Evolutionary conservation across 2,113 vertebrate genomes (phyloP), one percentile per base, ranked within the genome.

Genomic region (Oryzias javanicus): DNA sequence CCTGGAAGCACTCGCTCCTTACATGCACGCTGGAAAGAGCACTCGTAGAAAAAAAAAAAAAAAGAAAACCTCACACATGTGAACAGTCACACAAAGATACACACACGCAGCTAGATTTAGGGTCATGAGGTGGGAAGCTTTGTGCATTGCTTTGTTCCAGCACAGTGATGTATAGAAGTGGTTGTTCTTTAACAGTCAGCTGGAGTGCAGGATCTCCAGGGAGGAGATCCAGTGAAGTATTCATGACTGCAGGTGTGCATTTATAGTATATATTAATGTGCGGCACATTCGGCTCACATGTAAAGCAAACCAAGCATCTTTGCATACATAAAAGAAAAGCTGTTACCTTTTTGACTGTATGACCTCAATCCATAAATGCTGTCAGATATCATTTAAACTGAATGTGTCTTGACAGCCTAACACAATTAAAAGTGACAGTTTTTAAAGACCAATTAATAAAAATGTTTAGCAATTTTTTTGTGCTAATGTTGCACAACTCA

Each of bases 121-220:
- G 90, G 87, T 89, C 86, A 89, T 79, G 55, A 72, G 79, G 80
- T 68, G 78, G 71, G 79, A 68, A 59, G 79, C 80, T 80, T 80
- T 82, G 79, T 80, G 83, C 73, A 74, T 67, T 72, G 78, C 85
- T 88, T 82, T 83, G 72, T 79, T 83, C 79, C 75, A 64, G 67
- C 78, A 74, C 66, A 74, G 81, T 80, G 77, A 86, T 74, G 65
- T 86, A 86, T 81, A 80, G 85, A 79, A 70, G 79, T 18, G 82
- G 76, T 78, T 86, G 85, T 85, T 90, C 86, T 83, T 89, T 84
- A 88, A 88, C 85, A 88, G 87, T 89, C 84, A 83, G 76, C 83
- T 83, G 78, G 69, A 79, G 78, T 74, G 70, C 62, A 83, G 74
- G 66, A 70, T 81, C 84, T 89, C 86, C 53, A 56, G 84, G 82